Base-by-base conservation (phyloP, 2,797 vertebrate genomes). In the Takifugu rubripes region DNA sequence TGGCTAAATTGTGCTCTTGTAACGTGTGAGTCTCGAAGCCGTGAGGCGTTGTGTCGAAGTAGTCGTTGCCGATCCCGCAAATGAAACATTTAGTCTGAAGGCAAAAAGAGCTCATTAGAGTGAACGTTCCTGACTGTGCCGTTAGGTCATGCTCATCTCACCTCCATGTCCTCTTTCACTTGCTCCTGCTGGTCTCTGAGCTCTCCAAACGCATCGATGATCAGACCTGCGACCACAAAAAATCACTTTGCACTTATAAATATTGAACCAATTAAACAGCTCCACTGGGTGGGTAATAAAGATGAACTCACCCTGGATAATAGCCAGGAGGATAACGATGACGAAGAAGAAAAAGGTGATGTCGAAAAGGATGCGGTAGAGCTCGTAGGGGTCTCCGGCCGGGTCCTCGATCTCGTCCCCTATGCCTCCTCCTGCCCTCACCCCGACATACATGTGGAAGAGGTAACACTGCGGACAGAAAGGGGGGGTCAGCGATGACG, bases 301-400 rank as follows among this genome's bases (percentile, higher is more conserved):
- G 31, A 3, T 3, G 9, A 40, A 40, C 36, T 12, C 85, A 97
- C 97, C 97, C 90, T 99, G 97, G 84, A 99, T 99, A 79, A 99
- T 99, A 78, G 97, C 97, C 87, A 99, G 86, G 42, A 99, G 88
- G 84, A 99, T 99, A 84, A 99, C 97, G 53, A 99, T 98, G 80
- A 99, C 96, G 12, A 99, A 99, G 90, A 99, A 99, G 92, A 99
- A 99, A 85, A 99, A 99, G 9, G 97, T 99, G 76, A 99, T 99
- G 88, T 99, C 97, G 42, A 99, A 99, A 61, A 99, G 94, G 74
- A 99, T 99, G 57, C 96, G 93, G 70, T 98, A 99, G 75, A 99
- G 96, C 84, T 99, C 96, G 0, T 98, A 98, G 9, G 96, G 96
- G 69, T 99, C 96, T 5, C 97, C 97, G 2, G 96, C 96, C 1